These are phyloP conservation scores for Nibea albiflora DNA, from an alignment of 2,113 vertebrate species.

Conservation along the genomic window DNA sequence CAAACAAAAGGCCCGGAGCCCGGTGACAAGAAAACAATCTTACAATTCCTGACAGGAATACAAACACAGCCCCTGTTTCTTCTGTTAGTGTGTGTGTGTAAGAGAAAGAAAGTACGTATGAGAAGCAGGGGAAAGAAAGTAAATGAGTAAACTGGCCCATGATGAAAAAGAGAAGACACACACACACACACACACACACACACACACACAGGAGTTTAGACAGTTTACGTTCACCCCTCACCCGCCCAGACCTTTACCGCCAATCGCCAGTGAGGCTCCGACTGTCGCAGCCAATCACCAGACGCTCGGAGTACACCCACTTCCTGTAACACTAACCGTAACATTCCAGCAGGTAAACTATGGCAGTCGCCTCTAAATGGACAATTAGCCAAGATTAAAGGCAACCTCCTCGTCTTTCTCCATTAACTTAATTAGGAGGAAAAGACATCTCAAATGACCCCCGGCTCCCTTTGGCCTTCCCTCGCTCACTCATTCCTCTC, in stretches of 20 bases:
- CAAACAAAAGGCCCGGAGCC: conserved; percentile 68
- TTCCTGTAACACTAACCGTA: conserved; percentile 77
- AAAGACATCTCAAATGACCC: conserved; percentile 79
- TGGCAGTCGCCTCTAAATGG: conserved; percentile 77
- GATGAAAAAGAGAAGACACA: conserved; percentile 32
- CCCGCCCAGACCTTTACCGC: conserved; percentile 30
- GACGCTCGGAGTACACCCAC: conserved; percentile 37
- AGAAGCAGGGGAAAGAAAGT: conserved; percentile 1
- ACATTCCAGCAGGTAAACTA: conserved; percentile 81
- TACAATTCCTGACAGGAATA: conserved; percentile 52
- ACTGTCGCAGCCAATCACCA: conserved; percentile 64
- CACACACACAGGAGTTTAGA: conserved; percentile 33
- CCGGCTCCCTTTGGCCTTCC: conserved; percentile 27
- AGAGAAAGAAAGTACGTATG: background rate
- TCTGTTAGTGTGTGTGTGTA: conserved; percentile 14
- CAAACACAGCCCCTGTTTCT: conserved; percentile 57
- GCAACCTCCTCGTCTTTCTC: conserved; percentile 76
- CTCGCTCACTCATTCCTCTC: conserved; percentile 46
- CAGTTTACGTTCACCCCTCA: conserved; percentile 21
- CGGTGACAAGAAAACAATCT: conserved; percentile 62
- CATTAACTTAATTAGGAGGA: conserved; percentile 80
- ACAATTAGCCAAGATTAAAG: conserved; percentile 85
- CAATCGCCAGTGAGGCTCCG: conserved; percentile 47
- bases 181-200: background rate
- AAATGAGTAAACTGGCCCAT: conserved; percentile 16